phyloP scores from a whole-genome alignment of 2,888 invertebrate genomes.

The Pharmacophagus antenor region DNA sequence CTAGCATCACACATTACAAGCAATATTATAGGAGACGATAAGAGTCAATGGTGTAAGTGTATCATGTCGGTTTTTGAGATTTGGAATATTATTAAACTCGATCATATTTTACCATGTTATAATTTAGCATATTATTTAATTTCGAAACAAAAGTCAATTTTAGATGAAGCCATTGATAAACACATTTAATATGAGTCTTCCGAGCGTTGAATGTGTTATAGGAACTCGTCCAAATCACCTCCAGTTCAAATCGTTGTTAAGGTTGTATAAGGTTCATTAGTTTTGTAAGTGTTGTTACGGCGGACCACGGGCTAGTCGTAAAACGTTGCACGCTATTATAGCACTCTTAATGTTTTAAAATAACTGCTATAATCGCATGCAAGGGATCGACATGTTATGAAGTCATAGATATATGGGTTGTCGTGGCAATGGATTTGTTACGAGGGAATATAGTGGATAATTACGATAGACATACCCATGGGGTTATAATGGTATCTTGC shows the following conservation, averaged over 20 bases:
- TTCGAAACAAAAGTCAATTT: background rate
- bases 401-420: conserved; percentile 16
- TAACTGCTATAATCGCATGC: conserved; percentile 20
- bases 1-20: background rate
- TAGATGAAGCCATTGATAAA: background rate
- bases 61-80: no score
- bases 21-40: background rate
- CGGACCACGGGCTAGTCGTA: conserved; percentile 22
- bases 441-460: background rate
- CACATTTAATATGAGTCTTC: conserved; percentile 1
- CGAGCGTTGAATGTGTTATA: background rate
- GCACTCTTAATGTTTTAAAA: conserved; percentile 3
- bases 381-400: conserved; percentile 7
- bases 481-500: no score
- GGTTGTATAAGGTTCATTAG: conserved; percentile 15
- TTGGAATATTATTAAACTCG: no score
- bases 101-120: no score
- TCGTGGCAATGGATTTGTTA: conserved; percentile 15
- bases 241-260: conserved; percentile 19
- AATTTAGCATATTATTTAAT: background rate
- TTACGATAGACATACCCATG: background rate
- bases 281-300: conserved; percentile 24
- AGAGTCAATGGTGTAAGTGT: background rate
- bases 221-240: conserved; percentile 17
- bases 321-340: conserved; percentile 10